Evolutionary conservation across 2,797 vertebrate genomes (phyloP).

Genomic region (Lates japonicus): DNA sequence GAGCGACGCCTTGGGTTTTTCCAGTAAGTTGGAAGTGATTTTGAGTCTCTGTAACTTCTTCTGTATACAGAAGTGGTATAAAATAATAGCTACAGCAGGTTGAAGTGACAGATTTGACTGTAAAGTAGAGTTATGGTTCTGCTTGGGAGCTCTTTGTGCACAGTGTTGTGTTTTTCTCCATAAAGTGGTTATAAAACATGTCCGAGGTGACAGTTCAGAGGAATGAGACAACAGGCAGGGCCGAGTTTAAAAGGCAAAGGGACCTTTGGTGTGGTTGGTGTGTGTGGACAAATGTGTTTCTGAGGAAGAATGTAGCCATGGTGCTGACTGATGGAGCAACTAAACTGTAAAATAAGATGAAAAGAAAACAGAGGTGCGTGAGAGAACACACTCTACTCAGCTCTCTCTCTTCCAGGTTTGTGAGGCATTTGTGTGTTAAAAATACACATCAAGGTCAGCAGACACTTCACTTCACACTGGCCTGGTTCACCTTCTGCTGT

Average conservation of each 20-base stretch:
- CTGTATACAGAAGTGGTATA: constrained; percentile 12
- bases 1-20: constrained; percentile 88
- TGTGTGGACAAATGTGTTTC: constrained; percentile 23
- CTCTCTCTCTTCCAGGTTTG: not conserved
- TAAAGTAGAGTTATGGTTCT: constrained; percentile 10
- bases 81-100: not conserved
- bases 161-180: constrained; percentile 16
- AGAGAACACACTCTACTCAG: not conserved
- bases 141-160: constrained; percentile 3
- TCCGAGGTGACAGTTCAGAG: constrained; percentile 26
- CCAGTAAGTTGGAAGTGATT: constrained; percentile 87
- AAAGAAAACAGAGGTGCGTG: not conserved
- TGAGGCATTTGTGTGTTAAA: not conserved
- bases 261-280: constrained; percentile 7
- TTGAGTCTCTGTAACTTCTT: constrained; percentile 3
- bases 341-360: not conserved
- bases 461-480: constrained; percentile 3
- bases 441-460: not conserved
- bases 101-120: constrained; percentile 25
- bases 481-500: constrained; percentile 10
- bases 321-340: constrained; percentile 3
- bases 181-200: constrained; percentile 28
- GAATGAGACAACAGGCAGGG: constrained; percentile 15
- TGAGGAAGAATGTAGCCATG: not conserved
- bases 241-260: constrained; percentile 12